Base-by-base conservation (phyloP, 1,140 invertebrate species). In the Geopemphigus sp. region DNA sequence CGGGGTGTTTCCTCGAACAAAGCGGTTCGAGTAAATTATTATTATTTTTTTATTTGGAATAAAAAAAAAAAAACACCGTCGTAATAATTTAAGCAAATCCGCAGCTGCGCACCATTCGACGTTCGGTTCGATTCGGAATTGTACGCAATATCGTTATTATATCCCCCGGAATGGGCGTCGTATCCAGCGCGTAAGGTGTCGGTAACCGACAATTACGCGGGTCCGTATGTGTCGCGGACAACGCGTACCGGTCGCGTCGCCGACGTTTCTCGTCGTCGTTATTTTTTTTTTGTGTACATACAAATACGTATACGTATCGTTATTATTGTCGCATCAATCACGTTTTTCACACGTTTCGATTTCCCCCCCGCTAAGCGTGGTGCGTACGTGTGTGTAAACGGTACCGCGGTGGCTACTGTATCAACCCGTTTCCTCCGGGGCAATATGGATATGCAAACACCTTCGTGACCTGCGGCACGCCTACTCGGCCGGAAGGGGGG, bases 161-260 rank as follows among this genome's bases (percentile, higher is more conserved):
- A 8, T 4, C 32, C 54, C 72, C 32, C 29, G 32, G 45, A 29
- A 59, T 59, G 72, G 72, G 72, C 72, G 72, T 19, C 56, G 54
- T 19, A 24, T 45, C 54, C 22, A 17, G 14, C 29, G 72, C 53
- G 54, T 59, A 59, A 76, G 72, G 72, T 76, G 72, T 76, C 72
- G 72, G 72, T 39, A 76, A 76, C 72, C 54, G n/a, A 76, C 72
- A 76, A 59, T 76, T 73, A 68, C 72, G 5, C 29, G 32, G 19
- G n/a, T 56, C 12, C n/a, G n/a, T n/a, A n/a, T n/a, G n/a, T n/a
- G n/a, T n/a, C n/a, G n/a, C n/a, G n/a, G n/a, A n/a, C n/a, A n/a
- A n/a, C n/a, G n/a, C n/a, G n/a, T 59, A 74, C 26, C 39, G n/a
- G 64, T 29, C 53, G 12, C 50, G n/a, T n/a, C n/a, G 29, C 32